Conservation (phyloP, 2,888 invertebrate species). For the Plagodis pulveraria region DNA sequence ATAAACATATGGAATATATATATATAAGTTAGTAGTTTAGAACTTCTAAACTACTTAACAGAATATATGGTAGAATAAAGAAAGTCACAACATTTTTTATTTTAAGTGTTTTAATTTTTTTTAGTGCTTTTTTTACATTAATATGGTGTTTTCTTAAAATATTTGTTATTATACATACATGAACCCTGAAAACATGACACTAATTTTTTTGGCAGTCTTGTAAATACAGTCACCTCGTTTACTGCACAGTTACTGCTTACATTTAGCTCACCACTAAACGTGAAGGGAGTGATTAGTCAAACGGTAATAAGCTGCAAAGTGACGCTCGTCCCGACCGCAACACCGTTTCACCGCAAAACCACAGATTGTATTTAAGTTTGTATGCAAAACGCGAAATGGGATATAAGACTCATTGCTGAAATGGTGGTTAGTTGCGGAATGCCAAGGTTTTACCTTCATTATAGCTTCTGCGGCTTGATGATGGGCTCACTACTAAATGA, state of each 20-base stretch:
- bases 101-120: no score
- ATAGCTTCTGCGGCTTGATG: background rate
- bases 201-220: no score
- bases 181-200: no score
- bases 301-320: constrained; percentile 10
- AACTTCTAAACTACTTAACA: no score
- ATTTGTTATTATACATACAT: no score
- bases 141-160: no score
- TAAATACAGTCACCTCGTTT: background rate
- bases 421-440: constrained; percentile 9
- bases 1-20: no score
- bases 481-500: no score
- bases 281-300: constrained; percentile 1
- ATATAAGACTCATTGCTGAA: constrained; percentile 11
- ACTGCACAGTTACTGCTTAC: background rate
- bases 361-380: background rate
- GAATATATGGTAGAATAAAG: no score
- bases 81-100: no score
- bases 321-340: constrained; percentile 12
- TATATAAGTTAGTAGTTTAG: no score
- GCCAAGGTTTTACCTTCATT: constrained; percentile 5
- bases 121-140: no score
- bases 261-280: background rate
- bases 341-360: constrained; percentile 13
- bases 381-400: constrained; percentile 8